Base-by-base conservation (phyloP, 2,797 vertebrate species). In the Coregonus ussuriensis region DNA sequence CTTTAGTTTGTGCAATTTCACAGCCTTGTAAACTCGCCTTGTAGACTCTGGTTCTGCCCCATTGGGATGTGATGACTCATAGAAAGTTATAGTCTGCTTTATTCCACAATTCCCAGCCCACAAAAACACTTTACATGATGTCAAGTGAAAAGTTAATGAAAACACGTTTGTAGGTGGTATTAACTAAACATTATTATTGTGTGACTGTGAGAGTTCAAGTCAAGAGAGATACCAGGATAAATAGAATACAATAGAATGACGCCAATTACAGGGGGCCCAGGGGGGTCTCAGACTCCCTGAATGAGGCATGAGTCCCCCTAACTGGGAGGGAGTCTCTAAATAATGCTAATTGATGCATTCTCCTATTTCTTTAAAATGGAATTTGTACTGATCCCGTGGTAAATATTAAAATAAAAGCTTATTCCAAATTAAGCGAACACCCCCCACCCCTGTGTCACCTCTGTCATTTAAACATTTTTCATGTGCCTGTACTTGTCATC, bases 381-480 rank as follows among this genome's bases (percentile, higher is more conserved):
- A 47, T 47, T 47, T 47, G 7, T 47, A 9, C 7, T 47, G 18
- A 54, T 69, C 84, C 31, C 73, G 72, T 78, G 59, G 41, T 47
- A 47, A 47, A 47, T 13, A 53, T 25, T 25, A 25, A 0, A 25
- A 25, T 25, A 25, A 25, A 25, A 25, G 25, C 25, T 25, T 25
- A 25, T 25, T 25, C 25, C 25, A 25, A 25, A 25, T 25, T 25
- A 25, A 25, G 25, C 25, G 25, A 25, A 25, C 25, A 25, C 25
- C 25, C 25, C 25, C 25, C 25, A 25, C 25, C 25, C 25, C 25
- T 25, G 25, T 41, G 37, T 2, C 37, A 41, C 37, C 6, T 7
- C 37, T 41, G 37, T 41, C 37, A 41, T 41, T 41, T 41, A 6
- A 41, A 41, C 1, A 41, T 1, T 1, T 6, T 1, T 1, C 1